Base-by-base conservation (phyloP, 2,888 invertebrate genomes). In the Ophioninae sp. region DNA sequence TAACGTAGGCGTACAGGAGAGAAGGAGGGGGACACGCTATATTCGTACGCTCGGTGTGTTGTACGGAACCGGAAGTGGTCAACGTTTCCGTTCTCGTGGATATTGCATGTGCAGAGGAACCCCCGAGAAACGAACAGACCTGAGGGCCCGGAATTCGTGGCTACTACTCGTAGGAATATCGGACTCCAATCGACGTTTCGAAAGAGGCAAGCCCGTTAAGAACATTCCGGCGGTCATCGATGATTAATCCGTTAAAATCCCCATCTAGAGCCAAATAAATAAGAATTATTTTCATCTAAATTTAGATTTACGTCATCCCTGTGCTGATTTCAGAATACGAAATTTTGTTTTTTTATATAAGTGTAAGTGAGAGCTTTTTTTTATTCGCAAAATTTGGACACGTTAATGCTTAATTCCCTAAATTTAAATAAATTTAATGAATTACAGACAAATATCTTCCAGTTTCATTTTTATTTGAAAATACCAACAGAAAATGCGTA, bases 51-150 rank as follows among this genome's bases (percentile, higher is more conserved):
- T 74, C 50, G 50, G 37, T 61, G 70, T 69, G 59, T 59, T 65
- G 68, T 72, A 21, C 74, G 59, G 77, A 78, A 81, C 78, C 83
- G 83, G 83, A 83, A 83, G 81, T 78, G 81, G 81, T 81, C 70
- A 81, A 61, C 74, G 78, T 78, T 81, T 83, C 83, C 83, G 83
- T 65, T 81, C 70, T 78, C 57, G 39, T 70, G 79, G 68, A 56
- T 76, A 61, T 74, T 70, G 41, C 39, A 41, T 56, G 50, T 41
- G 64, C 81, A 73, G 73, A 73, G 50, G 50, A 30, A n/a, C 62
- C 83, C 70, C 69, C 30, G 78, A 83, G 74, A 78, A 81, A 74
- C 65, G 64, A 69, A 61, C 79, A 61, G 57, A 76, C 62, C 62
- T 62, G 68, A 41, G 69, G 65, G 65, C 62, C 41, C 41, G 61